Evolutionary conservation across 2,888 invertebrate genomes (phyloP), one percentile per base, ranked within the genome.

Genomic region (Drosophila mayaguana): DNA sequence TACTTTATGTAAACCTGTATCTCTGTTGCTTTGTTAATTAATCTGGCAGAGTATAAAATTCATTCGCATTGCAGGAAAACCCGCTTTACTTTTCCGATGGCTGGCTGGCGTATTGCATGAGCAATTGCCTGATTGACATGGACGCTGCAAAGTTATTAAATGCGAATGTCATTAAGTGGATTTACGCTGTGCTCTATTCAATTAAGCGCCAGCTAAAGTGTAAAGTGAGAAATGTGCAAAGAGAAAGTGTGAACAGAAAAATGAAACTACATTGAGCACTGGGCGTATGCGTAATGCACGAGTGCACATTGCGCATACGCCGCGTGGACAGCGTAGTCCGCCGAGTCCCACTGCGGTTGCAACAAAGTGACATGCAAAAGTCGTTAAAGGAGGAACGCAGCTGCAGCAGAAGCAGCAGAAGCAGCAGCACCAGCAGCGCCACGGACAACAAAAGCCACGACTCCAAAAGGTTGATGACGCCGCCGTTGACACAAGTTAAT

Each of bases 401-500:
- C 55, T 12, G 2, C 36, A 28, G 5, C 25, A 54, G 62, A 43
- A 32, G 32, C 32, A 32, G 34, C 36, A 7, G 66, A 34, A 78
- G 69, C 55, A 54, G 62, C 46, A 32, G 32, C 32, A 32, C 11
- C 36, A 7, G 66, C 38, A 78, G 69, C 55, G 61, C 60, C 71
- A 63, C 50, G 48, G 77, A 69, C 63, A 78, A 76, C 73, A 78
- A 80, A 77, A 78, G 78, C 77, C 78, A 62, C 34, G 55, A 46
- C 66, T 18, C 80, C 57, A 66, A 63, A 66, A 63, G 67, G 55
- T 55, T 62, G 61, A 71, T 55, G 67, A 63, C 72, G 45, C 20
- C 63, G 36, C 50, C 69, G 81, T 69, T 80, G 78, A 79, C 78
- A 79, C 81, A 80, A 79, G 78, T 79, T 79, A 79, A 79, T 79